Conservation (phyloP, 2,113 vertebrate genomes). For the Raphicerus campestris region DNA sequence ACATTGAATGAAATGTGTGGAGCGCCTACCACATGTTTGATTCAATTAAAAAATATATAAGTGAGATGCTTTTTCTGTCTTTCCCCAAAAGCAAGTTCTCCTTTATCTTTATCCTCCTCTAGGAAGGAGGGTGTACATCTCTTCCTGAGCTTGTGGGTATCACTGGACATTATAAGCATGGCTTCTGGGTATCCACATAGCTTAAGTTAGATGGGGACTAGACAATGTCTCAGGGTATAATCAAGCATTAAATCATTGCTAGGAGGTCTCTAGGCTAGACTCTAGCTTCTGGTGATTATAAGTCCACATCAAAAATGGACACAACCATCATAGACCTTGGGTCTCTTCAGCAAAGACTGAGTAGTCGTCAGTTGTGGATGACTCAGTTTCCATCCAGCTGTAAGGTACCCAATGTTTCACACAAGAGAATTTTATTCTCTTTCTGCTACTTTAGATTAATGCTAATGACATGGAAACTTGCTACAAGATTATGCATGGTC, state of each 20-base stretch:
- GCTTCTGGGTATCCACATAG: background rate
- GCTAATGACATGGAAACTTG: background rate
- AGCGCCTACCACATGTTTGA: background rate
- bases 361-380: background rate
- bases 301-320: background rate
- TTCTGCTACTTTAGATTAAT: background rate
- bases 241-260: background rate
- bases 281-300: background rate
- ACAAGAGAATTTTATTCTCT: background rate
- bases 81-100: background rate
- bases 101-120: background rate
- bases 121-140: background rate
- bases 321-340: background rate
- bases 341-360: background rate
- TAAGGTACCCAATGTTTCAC: background rate
- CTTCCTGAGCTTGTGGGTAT: background rate
- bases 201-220: background rate
- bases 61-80: background rate
- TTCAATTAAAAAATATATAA: background rate
- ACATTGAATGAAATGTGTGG: background rate
- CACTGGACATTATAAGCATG: background rate
- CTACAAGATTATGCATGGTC: background rate
- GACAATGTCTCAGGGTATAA: background rate
- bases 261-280: background rate
- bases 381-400: background rate